Base-by-base conservation (phyloP, 2,113 vertebrate genomes). In the Thunnus thynnus region DNA sequence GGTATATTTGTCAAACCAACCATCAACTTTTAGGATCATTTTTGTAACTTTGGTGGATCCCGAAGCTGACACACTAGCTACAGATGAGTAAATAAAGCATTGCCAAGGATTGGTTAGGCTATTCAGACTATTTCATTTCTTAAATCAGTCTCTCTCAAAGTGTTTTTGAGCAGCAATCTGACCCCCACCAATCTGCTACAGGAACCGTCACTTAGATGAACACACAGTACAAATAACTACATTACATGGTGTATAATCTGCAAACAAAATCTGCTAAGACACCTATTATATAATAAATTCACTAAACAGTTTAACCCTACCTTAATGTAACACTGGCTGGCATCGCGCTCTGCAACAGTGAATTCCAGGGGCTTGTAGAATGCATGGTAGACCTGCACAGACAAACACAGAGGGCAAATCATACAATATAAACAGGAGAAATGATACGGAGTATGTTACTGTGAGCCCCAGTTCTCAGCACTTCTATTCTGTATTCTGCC, bases 311-410 rank as follows among this genome's bases (percentile, higher is more conserved):
- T 12, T 25, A 73, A 10, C 64, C 92, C 93, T 68, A 99, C 98
- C 96, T 99, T 99, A 3, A 98, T 90, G 91, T 99, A 99, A 88
- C 98, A 99, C 64, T 98, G 97, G 86, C 95, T 88, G 5, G 96
- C 90, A 50, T 97, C 96, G 62, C 95, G 95, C 86, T 96, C 95
- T 10, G 97, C 88, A 14, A 99, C 95, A 0, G 96, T 96, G 88
- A 97, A 99, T 84, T 99, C 98, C 80, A 99, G 90, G 0, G 98
- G 98, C 83, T 97, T 99, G 86, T 99, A 99, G 91, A 96, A 97
- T 0, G 98, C 97, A 7, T 99, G 98, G 83, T 96, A 99, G 1
- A 99, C 96, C 98, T 99, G 85, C 69, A 66, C 41, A 78, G 52
- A 89, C 8, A 32, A 51, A 86, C 50, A 68, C 22, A 81, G 5